phyloP scores from a whole-genome alignment of 1,140 invertebrate genomes.

The Araneus ventricosus region DNA sequence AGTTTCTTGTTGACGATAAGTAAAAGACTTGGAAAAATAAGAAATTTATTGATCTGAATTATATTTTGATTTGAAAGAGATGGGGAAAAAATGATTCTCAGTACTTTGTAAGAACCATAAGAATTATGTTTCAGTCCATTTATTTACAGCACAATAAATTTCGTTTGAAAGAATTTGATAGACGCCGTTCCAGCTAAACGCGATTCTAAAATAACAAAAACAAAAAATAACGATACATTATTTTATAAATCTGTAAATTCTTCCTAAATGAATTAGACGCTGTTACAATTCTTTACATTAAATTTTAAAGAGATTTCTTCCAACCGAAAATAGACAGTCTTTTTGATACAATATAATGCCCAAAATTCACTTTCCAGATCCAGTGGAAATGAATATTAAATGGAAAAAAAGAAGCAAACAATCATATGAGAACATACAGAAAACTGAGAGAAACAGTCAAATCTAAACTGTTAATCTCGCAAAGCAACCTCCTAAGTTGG shows the following conservation, averaged over 20 bases:
- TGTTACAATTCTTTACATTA: neutral
- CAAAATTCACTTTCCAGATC: neutral
- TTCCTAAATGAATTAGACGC: neutral
- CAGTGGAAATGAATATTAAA: neutral
- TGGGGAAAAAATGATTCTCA: no score
- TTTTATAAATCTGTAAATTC: neutral
- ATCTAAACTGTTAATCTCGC: slow-evolving; percentile 13
- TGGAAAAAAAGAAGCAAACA: neutral
- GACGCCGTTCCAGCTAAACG: no score
- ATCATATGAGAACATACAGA: neutral
- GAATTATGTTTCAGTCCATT: no score
- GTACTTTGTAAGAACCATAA: no score
- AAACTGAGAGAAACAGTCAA: slow-evolving; percentile 1
- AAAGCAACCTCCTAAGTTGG: neutral
- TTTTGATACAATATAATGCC: neutral
- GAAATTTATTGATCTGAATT: no score
- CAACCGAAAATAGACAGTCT: neutral
- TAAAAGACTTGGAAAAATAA: no score
- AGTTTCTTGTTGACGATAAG: no score
- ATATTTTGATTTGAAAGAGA: no score
- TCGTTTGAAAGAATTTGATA: no score
- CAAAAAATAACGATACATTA: neutral
- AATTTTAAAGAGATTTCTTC: neutral
- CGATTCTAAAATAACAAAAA: no score
- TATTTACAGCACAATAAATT: no score